phyloP scores from a whole-genome alignment of 2,888 invertebrate species.

The Ectemnius lituratus region DNA sequence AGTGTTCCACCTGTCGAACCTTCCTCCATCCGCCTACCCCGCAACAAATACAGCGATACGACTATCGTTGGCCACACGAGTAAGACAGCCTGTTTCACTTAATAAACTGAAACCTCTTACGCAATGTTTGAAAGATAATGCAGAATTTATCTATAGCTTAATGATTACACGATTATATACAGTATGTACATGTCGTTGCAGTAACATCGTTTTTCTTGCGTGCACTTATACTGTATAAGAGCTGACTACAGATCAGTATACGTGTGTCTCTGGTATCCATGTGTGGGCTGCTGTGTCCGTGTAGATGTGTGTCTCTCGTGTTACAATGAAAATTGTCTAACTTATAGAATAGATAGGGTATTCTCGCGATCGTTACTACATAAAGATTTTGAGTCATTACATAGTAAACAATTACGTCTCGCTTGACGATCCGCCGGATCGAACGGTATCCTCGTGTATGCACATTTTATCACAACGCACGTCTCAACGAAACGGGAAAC shows the following conservation, averaged over 20 bases:
- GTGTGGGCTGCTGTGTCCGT: conserved; percentile 22
- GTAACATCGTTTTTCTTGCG: conserved; percentile 58
- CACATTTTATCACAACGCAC: conserved; percentile 20
- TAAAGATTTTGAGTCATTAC: conserved; percentile 52
- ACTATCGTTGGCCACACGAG: conserved; percentile 69
- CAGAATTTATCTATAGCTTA: conserved; percentile 70
- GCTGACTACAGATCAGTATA: conserved; percentile 64
- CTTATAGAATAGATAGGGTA: conserved; percentile 60
- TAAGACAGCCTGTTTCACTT: conserved; percentile 72
- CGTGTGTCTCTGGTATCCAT: conserved; percentile 22
- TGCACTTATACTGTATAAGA: conserved; percentile 60
- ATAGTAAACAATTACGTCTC: conserved; percentile 56
- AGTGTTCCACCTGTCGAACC: neutral
- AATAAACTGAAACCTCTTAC: conserved; percentile 69
- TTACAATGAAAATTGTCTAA: conserved; percentile 69
- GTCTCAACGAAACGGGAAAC: neutral
- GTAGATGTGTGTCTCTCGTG: conserved; percentile 36
- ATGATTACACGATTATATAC: conserved; percentile 70
- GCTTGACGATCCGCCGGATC: conserved; percentile 55
- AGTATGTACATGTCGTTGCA: conserved; percentile 72
- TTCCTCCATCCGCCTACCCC: conserved; percentile 3
- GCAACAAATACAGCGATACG: conserved; percentile 52
- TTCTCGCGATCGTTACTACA: conserved; percentile 57
- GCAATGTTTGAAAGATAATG: conserved; percentile 72
- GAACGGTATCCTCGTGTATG: conserved; percentile 42